These are phyloP conservation scores for Aricia agestis DNA, from an alignment of 1,140 invertebrate genomes.

Conservation along the genomic window DNA sequence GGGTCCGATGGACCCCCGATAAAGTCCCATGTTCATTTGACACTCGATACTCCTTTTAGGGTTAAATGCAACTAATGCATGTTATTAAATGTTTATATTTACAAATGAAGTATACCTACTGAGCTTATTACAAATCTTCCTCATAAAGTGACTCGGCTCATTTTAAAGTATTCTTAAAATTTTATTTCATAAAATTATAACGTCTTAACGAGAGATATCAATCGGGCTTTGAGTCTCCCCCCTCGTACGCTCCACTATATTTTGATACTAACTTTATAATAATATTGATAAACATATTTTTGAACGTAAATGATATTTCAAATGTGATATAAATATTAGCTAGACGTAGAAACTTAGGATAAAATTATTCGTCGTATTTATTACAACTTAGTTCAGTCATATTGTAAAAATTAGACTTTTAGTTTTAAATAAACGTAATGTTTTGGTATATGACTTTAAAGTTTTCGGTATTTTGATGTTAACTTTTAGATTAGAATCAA, in stretches of 20 bases:
- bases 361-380: constrained; percentile 17
- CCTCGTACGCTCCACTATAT: neutral
- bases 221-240: constrained; percentile 8
- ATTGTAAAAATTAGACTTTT: constrained; percentile 6
- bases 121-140: neutral
- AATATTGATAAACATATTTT: constrained; percentile 13
- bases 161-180: neutral
- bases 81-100: constrained; percentile 25
- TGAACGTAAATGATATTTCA: constrained; percentile 65
- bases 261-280: neutral
- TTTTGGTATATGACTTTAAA: constrained; percentile 3
- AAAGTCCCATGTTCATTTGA: constrained; percentile 51
- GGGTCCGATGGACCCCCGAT: constrained; percentile 55
- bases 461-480: neutral
- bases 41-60: constrained; percentile 53
- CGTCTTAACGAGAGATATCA: too few species aligned
- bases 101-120: neutral
- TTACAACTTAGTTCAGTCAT: neutral
- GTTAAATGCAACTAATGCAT: constrained; percentile 49
- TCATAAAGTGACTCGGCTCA: neutral
- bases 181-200: neutral
- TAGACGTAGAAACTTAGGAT: constrained; percentile 26
- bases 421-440: neutral
- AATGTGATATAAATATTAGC: constrained; percentile 68
- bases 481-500: neutral